A percentile compares a stretch with the other conserved stretches of the same genome.
Conservation (phyloP, 1,140 invertebrate species). For the Vanessa atalanta region DNA sequence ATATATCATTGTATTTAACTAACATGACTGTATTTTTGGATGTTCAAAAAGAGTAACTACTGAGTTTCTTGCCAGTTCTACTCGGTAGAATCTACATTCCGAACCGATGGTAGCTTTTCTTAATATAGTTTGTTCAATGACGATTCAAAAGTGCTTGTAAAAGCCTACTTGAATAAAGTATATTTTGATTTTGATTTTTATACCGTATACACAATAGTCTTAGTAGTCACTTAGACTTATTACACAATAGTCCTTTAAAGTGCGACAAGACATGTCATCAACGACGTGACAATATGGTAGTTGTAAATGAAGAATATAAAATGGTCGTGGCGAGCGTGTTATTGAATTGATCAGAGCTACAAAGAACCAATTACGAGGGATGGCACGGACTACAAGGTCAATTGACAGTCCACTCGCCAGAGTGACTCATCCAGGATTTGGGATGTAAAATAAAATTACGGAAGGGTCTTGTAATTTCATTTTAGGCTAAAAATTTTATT, state of each 20-base stretch:
- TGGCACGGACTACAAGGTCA: slow-evolving; percentile 66
- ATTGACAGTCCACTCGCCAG: slow-evolving; percentile 43
- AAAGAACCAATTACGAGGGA: slow-evolving; percentile 67
- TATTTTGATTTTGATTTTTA: too few species aligned
- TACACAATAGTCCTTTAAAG: slow-evolving; percentile 1
- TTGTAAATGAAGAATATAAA: slow-evolving; percentile 51
- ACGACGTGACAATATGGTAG: slow-evolving; percentile 29
- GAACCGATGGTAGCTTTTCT: too few species aligned
- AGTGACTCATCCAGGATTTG: slow-evolving; percentile 46
- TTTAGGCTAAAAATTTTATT: slow-evolving; percentile 2
- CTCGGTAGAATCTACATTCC: too few species aligned
- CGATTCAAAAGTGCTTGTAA: too few species aligned
- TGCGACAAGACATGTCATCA: slow-evolving; percentile 14
- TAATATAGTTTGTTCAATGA: too few species aligned
- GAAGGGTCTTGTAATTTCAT: slow-evolving; percentile 34
- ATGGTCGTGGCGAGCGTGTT: slow-evolving; percentile 48
- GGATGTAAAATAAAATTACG: slow-evolving; percentile 37
- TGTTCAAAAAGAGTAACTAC: too few species aligned
- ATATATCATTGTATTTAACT: too few species aligned
- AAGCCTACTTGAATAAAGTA: too few species aligned
- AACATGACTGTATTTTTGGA: too few species aligned
- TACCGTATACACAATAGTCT: too few species aligned
- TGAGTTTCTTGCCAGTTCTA: too few species aligned
- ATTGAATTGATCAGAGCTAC: slow-evolving; percentile 63
- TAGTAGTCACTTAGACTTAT: too few species aligned